Evolutionary conservation across 1,140 invertebrate species (phyloP), one percentile per base, ranked within the genome.

Genomic region (Phymastichus coffea): DNA sequence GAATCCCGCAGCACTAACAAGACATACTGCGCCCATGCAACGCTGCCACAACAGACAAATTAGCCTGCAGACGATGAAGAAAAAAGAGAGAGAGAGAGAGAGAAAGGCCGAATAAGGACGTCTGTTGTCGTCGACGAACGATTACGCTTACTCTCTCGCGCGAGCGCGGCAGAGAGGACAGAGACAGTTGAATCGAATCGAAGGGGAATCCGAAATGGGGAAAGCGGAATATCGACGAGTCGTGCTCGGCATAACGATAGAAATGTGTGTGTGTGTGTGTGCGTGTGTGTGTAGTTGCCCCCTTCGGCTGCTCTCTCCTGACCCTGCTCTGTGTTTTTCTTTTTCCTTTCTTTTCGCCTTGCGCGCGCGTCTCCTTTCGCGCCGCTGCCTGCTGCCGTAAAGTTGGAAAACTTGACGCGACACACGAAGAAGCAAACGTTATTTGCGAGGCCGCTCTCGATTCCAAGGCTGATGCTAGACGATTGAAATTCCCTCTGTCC

Each of bases 401-500:
- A n/a, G n/a, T n/a, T n/a, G n/a, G n/a, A n/a, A n/a, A n/a, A n/a
- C 49, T 59, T 47, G 43, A 33, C 48, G 61, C 9, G 40, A 25
- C 41, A 46, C 46, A 33, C 37, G 37, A 53, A 28, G 61, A 57
- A 53, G 56, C 56, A 63, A 66, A 66, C 61, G 64, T 68, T 68
- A 68, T 68, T 68, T 65, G 63, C 64, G 63, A 30, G 14, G 7
- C 22, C 19, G 47, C n/a, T 15, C 41, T n/a, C 23, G 38, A 22
- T 43, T 47, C 48, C 12, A 33, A 33, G 28, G 28, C 12, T 7
- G 6, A 33, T 41, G 19, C 43, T 20, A 33, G 19, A 53, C 65
- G 53, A 66, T 66, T 66, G 67, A 65, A 69, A 66, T 69, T 66
- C 65, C 61, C 65, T 66, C 63, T 60, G 57, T 65, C 63, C 67